Percentiles rank a stretch among this genome's conserved stretches.
phyloP scores from a whole-genome alignment of 2,113 vertebrate species.

The Saccopteryx bilineata region DNA sequence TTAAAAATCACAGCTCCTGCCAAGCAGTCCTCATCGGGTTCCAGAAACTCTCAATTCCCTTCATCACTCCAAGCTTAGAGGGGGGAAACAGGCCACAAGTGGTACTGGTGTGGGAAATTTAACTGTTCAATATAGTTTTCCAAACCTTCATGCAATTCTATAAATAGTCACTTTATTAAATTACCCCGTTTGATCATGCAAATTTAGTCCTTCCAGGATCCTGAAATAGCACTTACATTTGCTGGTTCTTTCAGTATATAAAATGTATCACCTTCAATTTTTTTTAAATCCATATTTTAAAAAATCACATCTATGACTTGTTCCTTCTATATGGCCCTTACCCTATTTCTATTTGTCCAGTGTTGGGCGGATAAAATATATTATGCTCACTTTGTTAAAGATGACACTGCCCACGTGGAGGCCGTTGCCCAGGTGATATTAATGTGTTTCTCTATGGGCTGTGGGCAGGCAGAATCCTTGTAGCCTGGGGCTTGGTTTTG shows the following conservation, averaged over 20 bases:
- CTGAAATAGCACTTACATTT: not conserved
- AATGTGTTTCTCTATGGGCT: too few relatives aligned
- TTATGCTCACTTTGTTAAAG: too few relatives aligned
- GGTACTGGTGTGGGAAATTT: not conserved
- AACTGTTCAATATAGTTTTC: not conserved
- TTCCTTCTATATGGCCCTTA: not conserved
- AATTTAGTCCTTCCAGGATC: not conserved
- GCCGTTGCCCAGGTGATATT: too few relatives aligned
- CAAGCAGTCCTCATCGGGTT: not conserved
- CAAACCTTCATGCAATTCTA: not conserved
- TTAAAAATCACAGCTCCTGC: not conserved
- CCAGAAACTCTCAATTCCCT: not conserved
- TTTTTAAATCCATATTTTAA: not conserved
- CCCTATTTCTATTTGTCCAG: not conserved
- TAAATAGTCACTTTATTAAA: not conserved
- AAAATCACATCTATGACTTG: not conserved
- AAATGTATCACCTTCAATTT: not conserved
- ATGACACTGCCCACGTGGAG: too few relatives aligned
- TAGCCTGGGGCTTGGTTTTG: too few relatives aligned
- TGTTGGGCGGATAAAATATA: too few relatives aligned
- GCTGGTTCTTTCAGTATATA: not conserved
- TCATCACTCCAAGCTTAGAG: not conserved
- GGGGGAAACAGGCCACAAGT: not conserved
- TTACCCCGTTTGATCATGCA: not conserved
- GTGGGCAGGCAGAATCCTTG: too few relatives aligned